These are phyloP conservation scores for Silurus meridionalis DNA, from an alignment of 2,113 vertebrate genomes.

Conservation along the genomic window DNA sequence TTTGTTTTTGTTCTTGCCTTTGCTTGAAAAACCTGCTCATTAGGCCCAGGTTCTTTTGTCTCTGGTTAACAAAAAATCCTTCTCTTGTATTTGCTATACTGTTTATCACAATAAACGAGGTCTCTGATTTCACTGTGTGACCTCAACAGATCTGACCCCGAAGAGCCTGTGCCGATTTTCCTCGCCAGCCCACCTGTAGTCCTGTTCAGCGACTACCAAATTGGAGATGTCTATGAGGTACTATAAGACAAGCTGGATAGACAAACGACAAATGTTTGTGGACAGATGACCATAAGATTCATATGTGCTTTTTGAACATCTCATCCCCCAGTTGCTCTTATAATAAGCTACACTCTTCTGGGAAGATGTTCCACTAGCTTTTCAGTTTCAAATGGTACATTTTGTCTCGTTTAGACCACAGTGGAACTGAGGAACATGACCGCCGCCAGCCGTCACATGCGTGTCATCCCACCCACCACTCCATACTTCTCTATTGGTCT, in stretches of 20 bases:
- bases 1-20: constrained; percentile 1
- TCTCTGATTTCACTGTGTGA: constrained; percentile 36
- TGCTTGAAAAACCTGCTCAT: background rate
- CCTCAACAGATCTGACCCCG: constrained; percentile 56
- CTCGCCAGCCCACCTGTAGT: constrained; percentile 78
- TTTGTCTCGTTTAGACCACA: constrained; percentile 68
- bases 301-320: too few species aligned
- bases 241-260: too few species aligned
- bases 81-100: background rate
- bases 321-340: too few species aligned
- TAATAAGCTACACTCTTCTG: too few species aligned
- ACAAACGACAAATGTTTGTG: too few species aligned
- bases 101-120: background rate
- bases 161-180: constrained; percentile 76
- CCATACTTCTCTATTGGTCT: constrained; percentile 81
- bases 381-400: background rate
- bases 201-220: constrained; percentile 81
- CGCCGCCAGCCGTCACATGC: constrained; percentile 76
- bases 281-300: too few species aligned
- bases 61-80: background rate
- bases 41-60: background rate
- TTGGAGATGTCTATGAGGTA: constrained; percentile 89
- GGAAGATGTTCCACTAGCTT: background rate
- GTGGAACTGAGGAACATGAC: constrained; percentile 86
- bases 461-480: constrained; percentile 83